Evolutionary conservation across 2,113 vertebrate species (phyloP).

Genomic region (Osmerus mordax): DNA sequence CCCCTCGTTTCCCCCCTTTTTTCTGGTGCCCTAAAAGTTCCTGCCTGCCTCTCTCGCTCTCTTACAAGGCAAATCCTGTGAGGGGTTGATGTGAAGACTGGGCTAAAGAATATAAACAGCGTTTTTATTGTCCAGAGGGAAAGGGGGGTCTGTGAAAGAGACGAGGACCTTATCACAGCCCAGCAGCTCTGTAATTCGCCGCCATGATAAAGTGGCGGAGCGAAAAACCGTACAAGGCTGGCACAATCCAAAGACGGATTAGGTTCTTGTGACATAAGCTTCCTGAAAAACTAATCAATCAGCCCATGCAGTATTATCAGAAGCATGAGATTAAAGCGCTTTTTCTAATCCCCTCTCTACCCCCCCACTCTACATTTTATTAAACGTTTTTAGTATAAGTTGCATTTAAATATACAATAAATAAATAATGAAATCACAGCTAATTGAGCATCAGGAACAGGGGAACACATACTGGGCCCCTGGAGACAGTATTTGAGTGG

Average conservation of each 20-base stretch:
- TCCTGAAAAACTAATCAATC: conserved; percentile 95
- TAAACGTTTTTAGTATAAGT: conserved; percentile 70
- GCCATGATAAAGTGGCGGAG: conserved; percentile 87
- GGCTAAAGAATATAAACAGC: conserved; percentile 85
- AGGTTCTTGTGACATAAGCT: conserved; percentile 94
- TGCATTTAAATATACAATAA: conserved; percentile 70
- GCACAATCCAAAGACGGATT: conserved; percentile 91
- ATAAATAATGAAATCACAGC: conserved; percentile 70
- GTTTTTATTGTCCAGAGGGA: conserved; percentile 81
- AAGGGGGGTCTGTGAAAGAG: conserved; percentile 72
- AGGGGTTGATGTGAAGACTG: conserved; percentile 73
- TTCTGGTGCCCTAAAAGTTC: conserved; percentile 38
- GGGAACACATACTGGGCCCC: conserved; percentile 57
- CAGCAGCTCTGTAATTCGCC: conserved; percentile 90
- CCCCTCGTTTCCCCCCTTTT: conserved; percentile 4
- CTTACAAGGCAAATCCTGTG: conserved; percentile 69
- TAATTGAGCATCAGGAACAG: conserved; percentile 65
- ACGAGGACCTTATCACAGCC: conserved; percentile 86
- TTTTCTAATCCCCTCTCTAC: conserved; percentile 74
- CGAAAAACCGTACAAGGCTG: conserved; percentile 87
- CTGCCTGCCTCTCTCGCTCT: conserved; percentile 42
- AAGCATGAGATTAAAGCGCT: conserved; percentile 80
- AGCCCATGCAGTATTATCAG: conserved; percentile 84
- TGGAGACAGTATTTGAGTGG: conserved; percentile 54
- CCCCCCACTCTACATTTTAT: conserved; percentile 78